These are phyloP conservation scores for Gambusia yucatana DNA, from an alignment of 2,797 vertebrate genomes.

Conservation along the genomic window DNA sequence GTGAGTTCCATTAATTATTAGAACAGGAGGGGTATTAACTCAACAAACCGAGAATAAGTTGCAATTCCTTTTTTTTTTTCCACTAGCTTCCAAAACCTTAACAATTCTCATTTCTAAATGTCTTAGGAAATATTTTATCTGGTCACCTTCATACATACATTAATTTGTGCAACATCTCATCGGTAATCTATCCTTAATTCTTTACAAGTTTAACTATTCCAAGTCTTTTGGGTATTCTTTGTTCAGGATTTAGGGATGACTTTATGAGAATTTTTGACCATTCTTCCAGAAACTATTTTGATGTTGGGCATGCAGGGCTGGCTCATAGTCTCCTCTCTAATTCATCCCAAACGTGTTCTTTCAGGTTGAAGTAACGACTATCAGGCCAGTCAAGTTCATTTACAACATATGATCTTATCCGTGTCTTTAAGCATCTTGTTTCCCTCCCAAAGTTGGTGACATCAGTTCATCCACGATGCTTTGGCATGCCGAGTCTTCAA, in stretches of 20 bases:
- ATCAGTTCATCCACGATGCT: not conserved
- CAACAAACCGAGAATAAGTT: not conserved
- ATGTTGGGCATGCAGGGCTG: not conserved
- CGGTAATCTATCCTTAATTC: not conserved
- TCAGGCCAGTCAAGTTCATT: not conserved
- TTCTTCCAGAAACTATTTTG: not conserved
- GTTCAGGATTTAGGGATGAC: not conserved
- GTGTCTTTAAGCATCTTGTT: not conserved
- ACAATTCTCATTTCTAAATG: not conserved
- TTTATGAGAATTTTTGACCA: not conserved
- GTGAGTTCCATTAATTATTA: constrained; percentile 69
- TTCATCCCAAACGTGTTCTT: not conserved
- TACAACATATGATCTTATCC: not conserved
- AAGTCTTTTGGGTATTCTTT: not conserved
- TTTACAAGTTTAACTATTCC: not conserved
- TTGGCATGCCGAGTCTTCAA: not conserved
- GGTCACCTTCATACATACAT: not conserved
- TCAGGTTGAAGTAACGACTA: not conserved
- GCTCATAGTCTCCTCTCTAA: not conserved
- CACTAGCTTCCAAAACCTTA: not conserved
- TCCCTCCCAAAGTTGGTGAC: not conserved
- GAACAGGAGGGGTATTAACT: not conserved
- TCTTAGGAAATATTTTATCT: not conserved
- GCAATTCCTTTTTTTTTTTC: not conserved
- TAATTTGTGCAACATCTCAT: not conserved